phyloP scores from a whole-genome alignment of 2,888 invertebrate genomes.

The Pandemis corylana region DNA sequence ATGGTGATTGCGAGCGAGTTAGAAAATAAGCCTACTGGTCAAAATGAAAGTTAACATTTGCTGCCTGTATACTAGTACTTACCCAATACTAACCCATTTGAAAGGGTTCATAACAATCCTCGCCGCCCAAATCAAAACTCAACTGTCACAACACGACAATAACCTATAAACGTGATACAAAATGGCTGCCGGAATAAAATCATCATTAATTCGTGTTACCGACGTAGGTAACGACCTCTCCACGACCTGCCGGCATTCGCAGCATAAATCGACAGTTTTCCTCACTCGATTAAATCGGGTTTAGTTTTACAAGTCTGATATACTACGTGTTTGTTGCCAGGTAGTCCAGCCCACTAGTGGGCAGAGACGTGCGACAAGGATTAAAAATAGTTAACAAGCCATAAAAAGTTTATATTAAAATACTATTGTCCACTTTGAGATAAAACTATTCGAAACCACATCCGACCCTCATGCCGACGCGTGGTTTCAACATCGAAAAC shows the following conservation, averaged over 20 bases:
- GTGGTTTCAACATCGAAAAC: conserved; percentile 42
- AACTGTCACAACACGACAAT: conserved; percentile 15
- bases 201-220: conserved; percentile 39
- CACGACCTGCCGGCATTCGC: not conserved
- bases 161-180: conserved; percentile 42
- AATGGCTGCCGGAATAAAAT: conserved; percentile 39
- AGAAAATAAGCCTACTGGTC: no score
- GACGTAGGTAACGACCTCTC: conserved; percentile 41
- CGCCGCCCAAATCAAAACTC: not conserved
- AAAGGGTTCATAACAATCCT: no score
- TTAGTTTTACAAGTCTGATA: not conserved
- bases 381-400: no score
- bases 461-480: conserved; percentile 2
- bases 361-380: no score
- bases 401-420: not conserved
- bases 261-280: conserved; percentile 41
- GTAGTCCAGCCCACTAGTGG: no score
- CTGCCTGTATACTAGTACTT: no score
- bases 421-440: not conserved
- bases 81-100: no score
- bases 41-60: no score
- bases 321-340: no score
- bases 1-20: no score
- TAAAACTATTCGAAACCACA: not conserved
- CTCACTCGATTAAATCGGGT: conserved; percentile 39